Conservation (phyloP, 1,140 invertebrate genomes). For the Anoplophora glabripennis region DNA sequence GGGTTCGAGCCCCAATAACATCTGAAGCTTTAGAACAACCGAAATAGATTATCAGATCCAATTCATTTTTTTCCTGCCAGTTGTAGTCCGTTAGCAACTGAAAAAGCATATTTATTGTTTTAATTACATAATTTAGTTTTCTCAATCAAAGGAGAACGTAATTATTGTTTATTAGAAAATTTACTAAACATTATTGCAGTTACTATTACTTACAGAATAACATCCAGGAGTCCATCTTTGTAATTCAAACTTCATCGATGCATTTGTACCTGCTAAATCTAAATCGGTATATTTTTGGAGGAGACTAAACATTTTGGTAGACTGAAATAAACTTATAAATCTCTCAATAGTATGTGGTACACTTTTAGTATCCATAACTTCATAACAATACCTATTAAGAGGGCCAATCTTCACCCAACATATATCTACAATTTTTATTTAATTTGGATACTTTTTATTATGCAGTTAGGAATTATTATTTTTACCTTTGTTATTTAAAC, state of each 20-base stretch:
- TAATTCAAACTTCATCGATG: constrained; percentile 58
- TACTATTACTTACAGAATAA: constrained; percentile 55
- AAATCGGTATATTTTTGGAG: constrained; percentile 65
- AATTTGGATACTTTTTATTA: not conserved
- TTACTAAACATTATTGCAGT: no score
- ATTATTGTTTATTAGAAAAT: no score
- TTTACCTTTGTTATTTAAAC: constrained; percentile 48
- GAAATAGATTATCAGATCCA: constrained; percentile 59
- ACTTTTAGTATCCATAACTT: constrained; percentile 52
- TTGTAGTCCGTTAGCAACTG: constrained; percentile 52
- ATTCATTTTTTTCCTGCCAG: constrained; percentile 52
- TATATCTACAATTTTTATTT: constrained; percentile 41
- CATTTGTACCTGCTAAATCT: constrained; percentile 50
- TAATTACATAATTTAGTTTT: no score
- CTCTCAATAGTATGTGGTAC: constrained; percentile 50
- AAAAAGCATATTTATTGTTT: constrained; percentile 22
- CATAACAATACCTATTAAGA: constrained; percentile 61
- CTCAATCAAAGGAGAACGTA: no score
- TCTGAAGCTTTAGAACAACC: constrained; percentile 49
- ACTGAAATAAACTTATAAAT: constrained; percentile 54
- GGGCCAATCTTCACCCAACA: constrained; percentile 61
- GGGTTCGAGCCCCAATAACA: constrained; percentile 51
- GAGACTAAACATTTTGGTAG: constrained; percentile 55
- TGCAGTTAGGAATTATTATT: not conserved
- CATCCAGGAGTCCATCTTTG: constrained; percentile 65